Base-by-base conservation (phyloP, 2,113 vertebrate species). In the Craseonycteris thonglongyai region DNA sequence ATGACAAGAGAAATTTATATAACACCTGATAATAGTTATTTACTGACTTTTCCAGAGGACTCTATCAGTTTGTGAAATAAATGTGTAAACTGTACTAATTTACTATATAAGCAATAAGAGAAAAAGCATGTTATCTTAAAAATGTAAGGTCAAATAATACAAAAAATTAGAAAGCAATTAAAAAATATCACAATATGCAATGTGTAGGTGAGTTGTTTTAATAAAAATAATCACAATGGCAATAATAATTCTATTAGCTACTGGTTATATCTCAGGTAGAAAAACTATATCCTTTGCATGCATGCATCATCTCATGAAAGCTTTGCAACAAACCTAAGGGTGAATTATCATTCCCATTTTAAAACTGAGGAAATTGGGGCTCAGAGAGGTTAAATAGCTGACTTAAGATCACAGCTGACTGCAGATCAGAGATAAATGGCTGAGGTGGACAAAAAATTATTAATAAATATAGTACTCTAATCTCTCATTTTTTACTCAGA, bases 121-220 rank as follows among this genome's bases (percentile, higher is more conserved):
- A 51, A 83, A 69, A 81, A 91, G 45, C 42, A 49, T 26, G 8
- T 69, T 68, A 86, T 40, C 72, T 89, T 45, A 61, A 83, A 86
- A 54, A 66, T 15, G n/a, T n/a, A 69, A 68, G 15, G 74, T 95
- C 93, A 95, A 95, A 75, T 68, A 76, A 93, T 69, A 72, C 58
- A 71, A 59, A 90, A 92, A 68, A 42, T 58, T 28, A 79, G 56
- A 40, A 47, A 94, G 76, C 49, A 81, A 58, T 51, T 79, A 12
- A 5, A 24, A 89, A 40, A 84, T 35, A 74, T 61, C 21, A 78
- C 28, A 59, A 54, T 47, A 33, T 3, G 22, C n/a, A 65, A 28
- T 68, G 19, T 33, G n/a, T 5, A 68, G 26, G 74, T 95, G 42
- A 96, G 78, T 91, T 81, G 75, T 93, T 95, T 93, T 90, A 97